These are phyloP conservation scores for Heliconius ethilla DNA, from an alignment of 2,888 invertebrate genomes.

Conservation along the genomic window DNA sequence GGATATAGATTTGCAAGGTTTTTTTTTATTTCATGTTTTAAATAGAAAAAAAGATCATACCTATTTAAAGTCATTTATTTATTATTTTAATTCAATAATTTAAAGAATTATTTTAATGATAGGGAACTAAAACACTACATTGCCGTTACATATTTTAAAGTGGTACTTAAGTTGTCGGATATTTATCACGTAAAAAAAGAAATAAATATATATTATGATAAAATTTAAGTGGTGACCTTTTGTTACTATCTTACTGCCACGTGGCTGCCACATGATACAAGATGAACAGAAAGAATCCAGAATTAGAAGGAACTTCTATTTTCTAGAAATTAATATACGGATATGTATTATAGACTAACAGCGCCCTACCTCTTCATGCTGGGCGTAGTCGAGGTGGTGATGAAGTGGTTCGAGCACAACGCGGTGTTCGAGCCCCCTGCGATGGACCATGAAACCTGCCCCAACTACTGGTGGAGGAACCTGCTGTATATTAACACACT, in stretches of 20 bases:
- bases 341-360: constrained; percentile 81
- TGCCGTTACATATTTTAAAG: too few species aligned
- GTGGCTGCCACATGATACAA: too few species aligned
- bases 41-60: too few species aligned
- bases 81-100: too few species aligned
- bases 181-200: too few species aligned
- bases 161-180: too few species aligned
- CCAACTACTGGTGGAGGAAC: constrained; percentile 94
- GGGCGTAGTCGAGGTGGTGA: constrained; percentile 91
- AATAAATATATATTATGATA: too few species aligned
- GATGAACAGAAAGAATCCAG: not conserved
- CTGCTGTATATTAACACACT: constrained; percentile 92
- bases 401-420: constrained; percentile 91
- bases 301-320: not conserved
- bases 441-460: constrained; percentile 90
- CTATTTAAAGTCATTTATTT: too few species aligned
- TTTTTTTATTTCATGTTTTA: not conserved
- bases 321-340: not conserved
- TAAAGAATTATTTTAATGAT: too few species aligned
- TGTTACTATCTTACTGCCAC: too few species aligned
- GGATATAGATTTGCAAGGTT: constrained; percentile 89
- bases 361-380: constrained; percentile 92
- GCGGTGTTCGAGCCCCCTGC: constrained; percentile 93
- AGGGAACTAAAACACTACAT: too few species aligned
- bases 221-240: too few species aligned